phyloP scores from a whole-genome alignment of 2,113 vertebrate genomes.

The Hiodon tergisus region DNA sequence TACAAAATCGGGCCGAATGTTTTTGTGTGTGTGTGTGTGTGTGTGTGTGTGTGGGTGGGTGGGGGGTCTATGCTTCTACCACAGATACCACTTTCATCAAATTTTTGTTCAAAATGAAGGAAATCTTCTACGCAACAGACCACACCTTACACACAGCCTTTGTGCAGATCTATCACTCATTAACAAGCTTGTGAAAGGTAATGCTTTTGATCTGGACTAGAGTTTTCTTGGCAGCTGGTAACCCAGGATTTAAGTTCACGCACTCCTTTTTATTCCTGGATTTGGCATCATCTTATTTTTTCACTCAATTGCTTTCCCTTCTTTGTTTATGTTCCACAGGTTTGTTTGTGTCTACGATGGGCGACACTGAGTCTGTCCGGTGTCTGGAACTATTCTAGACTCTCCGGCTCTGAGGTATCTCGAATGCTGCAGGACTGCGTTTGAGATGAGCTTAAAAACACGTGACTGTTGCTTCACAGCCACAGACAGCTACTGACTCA shows the following conservation, averaged over 20 bases:
- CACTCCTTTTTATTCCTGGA: conserved; percentile 52
- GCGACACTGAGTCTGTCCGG: background rate
- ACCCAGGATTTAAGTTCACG: conserved; percentile 35
- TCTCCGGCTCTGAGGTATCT: background rate
- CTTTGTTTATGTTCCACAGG: conserved; percentile 33
- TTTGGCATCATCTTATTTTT: conserved; percentile 47
- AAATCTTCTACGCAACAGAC: background rate
- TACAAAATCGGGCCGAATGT: too few relatives aligned
- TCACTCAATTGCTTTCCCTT: conserved; percentile 36
- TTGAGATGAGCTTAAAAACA: conserved; percentile 5
- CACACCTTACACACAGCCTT: background rate
- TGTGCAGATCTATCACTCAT: conserved; percentile 41
- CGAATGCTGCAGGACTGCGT: background rate
- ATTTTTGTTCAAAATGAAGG: too few relatives aligned
- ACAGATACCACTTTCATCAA: too few relatives aligned
- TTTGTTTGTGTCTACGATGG: conserved; percentile 2
- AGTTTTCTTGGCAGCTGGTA: conserved; percentile 47
- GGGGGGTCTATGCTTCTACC: too few relatives aligned
- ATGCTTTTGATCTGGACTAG: conserved; percentile 20
- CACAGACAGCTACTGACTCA: background rate
- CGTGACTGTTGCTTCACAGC: background rate
- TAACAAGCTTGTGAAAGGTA: conserved; percentile 55
- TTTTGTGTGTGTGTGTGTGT: too few relatives aligned
- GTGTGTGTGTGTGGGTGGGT: too few relatives aligned
- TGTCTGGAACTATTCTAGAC: too few relatives aligned